Conservation (phyloP, 2,888 invertebrate species). For the Bhutanitis thaidina region DNA sequence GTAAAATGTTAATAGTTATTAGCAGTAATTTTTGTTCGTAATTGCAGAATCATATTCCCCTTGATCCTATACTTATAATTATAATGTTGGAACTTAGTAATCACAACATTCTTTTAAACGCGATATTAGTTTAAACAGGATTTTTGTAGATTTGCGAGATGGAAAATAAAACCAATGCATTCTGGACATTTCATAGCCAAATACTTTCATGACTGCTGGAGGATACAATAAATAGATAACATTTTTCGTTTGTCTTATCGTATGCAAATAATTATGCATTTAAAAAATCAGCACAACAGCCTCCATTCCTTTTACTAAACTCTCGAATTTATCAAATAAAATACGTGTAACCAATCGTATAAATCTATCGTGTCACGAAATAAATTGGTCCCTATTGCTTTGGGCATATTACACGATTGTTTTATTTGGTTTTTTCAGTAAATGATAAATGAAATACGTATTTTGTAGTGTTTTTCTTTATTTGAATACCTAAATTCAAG, state of each 20-base stretch:
- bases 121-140: no score
- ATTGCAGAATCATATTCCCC: conserved; percentile 3
- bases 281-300: no score
- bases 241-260: no score
- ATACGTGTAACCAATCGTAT: conserved; percentile 1
- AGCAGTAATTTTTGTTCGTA: conserved; percentile 4
- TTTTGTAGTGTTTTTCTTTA: no score
- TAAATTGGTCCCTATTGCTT: conserved; percentile 29
- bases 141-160: no score
- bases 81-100: conserved; percentile 6
- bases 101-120: background rate
- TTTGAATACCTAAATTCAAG: no score
- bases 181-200: no score
- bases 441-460: background rate
- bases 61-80: background rate
- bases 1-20: conserved; percentile 7
- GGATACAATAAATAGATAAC: no score
- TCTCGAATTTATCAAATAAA: conserved; percentile 9
- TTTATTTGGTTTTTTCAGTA: conserved; percentile 18
- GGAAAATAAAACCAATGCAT: no score
- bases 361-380: conserved; percentile 22
- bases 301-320: background rate
- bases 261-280: no score
- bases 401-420: conserved; percentile 19
- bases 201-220: no score